Percentiles rank a stretch among this genome's conserved stretches.
Evolutionary conservation across 2,888 invertebrate genomes (phyloP).

Genomic region (Lithophane ornitopus): DNA sequence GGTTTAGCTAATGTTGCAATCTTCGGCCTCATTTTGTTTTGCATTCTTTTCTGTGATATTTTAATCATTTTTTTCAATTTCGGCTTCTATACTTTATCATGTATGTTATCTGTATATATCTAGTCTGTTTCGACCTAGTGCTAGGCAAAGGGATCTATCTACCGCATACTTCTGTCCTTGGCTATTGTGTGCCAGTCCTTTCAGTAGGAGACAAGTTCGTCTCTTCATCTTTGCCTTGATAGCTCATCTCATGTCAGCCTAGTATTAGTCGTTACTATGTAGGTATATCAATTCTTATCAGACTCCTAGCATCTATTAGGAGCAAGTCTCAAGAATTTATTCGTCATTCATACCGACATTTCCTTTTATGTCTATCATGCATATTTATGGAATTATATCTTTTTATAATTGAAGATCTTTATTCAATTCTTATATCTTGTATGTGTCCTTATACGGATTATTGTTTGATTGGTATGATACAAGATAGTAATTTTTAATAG

Average conservation of each 20-base stretch:
- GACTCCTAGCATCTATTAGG: constrained; percentile 36
- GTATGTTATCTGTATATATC: not conserved
- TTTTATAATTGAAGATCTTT: constrained; percentile 57
- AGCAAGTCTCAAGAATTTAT: constrained; percentile 53
- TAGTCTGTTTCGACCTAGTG: not conserved
- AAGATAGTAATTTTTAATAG: constrained; percentile 21
- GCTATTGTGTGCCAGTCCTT: not conserved
- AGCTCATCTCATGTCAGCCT: not conserved
- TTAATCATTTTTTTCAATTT: constrained; percentile 25
- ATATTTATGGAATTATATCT: constrained; percentile 62
- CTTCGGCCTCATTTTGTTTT: constrained; percentile 55
- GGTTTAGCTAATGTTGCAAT: constrained; percentile 65
- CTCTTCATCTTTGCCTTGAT: too few species aligned
- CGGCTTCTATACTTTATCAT: not conserved
- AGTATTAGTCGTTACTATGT: constrained; percentile 6
- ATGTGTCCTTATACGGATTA: constrained; percentile 53
- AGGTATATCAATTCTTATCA: constrained; percentile 22
- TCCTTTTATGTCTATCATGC: constrained; percentile 61
- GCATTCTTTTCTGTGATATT: constrained; percentile 24
- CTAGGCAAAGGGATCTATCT: not conserved
- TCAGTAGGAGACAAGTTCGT: not conserved
- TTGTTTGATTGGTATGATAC: constrained; percentile 57
- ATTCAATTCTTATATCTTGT: constrained; percentile 60
- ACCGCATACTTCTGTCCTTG: not conserved
- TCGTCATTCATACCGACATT: constrained; percentile 49